Conservation (phyloP, 2,113 vertebrate species). For the Strix uralensis region DNA sequence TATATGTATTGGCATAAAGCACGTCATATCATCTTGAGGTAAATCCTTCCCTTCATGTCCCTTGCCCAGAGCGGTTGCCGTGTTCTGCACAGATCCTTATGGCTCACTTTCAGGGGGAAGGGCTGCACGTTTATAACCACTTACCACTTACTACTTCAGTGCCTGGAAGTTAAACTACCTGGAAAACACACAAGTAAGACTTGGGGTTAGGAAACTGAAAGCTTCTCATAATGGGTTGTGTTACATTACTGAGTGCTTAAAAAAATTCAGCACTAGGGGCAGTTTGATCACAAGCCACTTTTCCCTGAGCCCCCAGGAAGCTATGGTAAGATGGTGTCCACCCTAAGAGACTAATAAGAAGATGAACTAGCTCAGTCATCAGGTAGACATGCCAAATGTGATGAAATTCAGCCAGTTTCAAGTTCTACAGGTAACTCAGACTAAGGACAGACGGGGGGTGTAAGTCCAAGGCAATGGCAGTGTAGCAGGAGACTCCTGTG, state of each 20-base stretch:
- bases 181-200: not conserved
- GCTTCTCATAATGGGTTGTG: not conserved
- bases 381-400: rapidly evolving
- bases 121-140: not conserved
- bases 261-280: not conserved
- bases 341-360: not conserved
- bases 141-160: not conserved
- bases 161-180: not conserved
- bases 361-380: not conserved
- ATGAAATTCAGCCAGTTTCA: not conserved
- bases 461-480: not conserved
- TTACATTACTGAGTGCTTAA: not conserved
- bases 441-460: not conserved
- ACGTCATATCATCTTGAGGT: not conserved
- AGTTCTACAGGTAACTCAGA: not conserved
- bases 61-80: rapidly evolving
- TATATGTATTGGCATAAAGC: rapidly evolving
- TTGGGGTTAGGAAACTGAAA: not conserved
- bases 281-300: not conserved
- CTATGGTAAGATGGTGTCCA: not conserved
- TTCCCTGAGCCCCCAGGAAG: not conserved
- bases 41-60: not conserved
- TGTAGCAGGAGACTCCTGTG: not conserved
- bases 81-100: not conserved
- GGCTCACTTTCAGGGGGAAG: not conserved